Percentiles rank a stretch among this genome's conserved stretches.
Evolutionary conservation across 2,113 vertebrate genomes (phyloP).

Genomic region (Camelus dromedarius): DNA sequence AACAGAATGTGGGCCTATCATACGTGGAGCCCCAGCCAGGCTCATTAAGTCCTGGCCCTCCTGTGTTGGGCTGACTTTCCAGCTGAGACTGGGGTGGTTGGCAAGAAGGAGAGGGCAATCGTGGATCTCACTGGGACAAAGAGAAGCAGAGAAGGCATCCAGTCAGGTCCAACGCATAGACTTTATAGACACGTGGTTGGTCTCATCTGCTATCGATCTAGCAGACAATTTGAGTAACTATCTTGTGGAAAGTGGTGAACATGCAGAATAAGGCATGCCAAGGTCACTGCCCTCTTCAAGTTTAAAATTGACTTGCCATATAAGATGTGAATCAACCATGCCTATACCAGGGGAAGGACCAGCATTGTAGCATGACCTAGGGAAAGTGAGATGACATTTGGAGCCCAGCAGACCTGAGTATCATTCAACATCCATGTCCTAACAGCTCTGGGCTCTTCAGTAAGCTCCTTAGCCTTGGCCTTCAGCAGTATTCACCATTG

Average conservation of each 20-base stretch:
- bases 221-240: neutral
- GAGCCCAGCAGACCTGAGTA: neutral
- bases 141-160: neutral
- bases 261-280: neutral
- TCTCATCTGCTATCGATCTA: neutral
- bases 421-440: neutral
- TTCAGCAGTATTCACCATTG: too few relatives aligned
- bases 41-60: neutral
- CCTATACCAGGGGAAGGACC: neutral
- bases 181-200: neutral
- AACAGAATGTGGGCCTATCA: neutral
- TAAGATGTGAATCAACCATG: neutral
- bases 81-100: neutral
- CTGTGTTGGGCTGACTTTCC: neutral
- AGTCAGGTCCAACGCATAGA: neutral
- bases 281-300: neutral
- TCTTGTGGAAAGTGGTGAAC: neutral
- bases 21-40: rapidly evolving
- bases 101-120: neutral
- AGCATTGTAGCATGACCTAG: neutral
- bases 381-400: neutral
- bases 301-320: neutral
- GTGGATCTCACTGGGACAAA: neutral
- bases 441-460: neutral
- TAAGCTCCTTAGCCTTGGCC: neutral